A percentile compares a stretch with the other conserved stretches of the same genome.
Conservation (phyloP, 2,113 vertebrate genomes). For the Periophthalmodon schlosseri region DNA sequence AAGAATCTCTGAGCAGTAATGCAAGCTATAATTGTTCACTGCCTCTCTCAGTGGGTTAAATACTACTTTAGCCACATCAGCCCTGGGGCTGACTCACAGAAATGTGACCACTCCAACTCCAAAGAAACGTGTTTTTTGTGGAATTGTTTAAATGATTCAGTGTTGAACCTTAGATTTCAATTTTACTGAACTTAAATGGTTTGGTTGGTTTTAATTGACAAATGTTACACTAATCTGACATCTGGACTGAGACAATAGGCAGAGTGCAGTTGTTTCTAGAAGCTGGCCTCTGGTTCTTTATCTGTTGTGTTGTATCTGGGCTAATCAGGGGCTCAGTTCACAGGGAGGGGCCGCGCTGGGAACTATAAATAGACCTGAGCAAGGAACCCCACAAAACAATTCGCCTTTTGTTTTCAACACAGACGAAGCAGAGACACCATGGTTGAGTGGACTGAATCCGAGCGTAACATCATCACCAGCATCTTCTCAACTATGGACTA, state of each 20-base stretch:
- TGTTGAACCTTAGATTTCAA: neutral
- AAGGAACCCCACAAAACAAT: neutral
- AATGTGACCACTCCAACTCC: too few relatives aligned
- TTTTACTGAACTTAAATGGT: neutral
- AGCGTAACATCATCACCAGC: slow-evolving; percentile 46
- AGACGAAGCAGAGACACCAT: slow-evolving; percentile 47
- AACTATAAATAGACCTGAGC: slow-evolving; percentile 46
- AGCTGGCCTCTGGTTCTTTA: slow-evolving; percentile 20
- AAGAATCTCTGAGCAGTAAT: too few relatives aligned
- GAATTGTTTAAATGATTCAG: neutral
- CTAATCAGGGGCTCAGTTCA: slow-evolving; percentile 18
- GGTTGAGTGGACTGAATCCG: slow-evolving; percentile 66
- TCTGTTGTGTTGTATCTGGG: slow-evolving; percentile 57
- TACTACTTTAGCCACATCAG: too few relatives aligned
- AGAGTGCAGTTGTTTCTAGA: neutral
- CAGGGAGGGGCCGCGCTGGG: neutral
- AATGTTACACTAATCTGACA: neutral
- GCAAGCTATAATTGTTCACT: neutral
- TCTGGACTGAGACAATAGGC: neutral
- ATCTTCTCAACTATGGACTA: slow-evolving; percentile 35
- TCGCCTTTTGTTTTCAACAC: slow-evolving; percentile 36
- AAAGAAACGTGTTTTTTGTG: too few relatives aligned
- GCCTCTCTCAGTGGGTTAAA: too few relatives aligned
- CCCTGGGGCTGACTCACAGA: too few relatives aligned
- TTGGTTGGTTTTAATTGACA: neutral